These are phyloP conservation scores for Diglossa cyanea DNA, from an alignment of 2,797 vertebrate species.

Conservation along the genomic window DNA sequence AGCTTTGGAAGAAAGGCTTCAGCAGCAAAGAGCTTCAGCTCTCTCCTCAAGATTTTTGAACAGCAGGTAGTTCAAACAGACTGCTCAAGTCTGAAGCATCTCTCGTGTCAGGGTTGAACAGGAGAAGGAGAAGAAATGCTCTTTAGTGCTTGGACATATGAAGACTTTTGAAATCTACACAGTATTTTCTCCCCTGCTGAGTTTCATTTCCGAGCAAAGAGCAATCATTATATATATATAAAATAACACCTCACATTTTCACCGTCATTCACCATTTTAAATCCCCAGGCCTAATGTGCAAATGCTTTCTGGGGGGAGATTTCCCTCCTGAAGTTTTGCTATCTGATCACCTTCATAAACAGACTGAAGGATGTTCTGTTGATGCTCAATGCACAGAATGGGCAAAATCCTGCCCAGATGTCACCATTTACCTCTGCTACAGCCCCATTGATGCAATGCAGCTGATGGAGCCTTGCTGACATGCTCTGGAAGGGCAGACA, in stretches of 20 bases:
- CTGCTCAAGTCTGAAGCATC: constrained; percentile 39
- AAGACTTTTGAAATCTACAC: constrained; percentile 46
- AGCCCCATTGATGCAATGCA: background rate
- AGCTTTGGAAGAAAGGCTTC: constrained; percentile 1
- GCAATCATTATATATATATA: background rate
- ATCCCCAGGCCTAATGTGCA: constrained; percentile 39
- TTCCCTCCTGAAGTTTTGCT: constrained; percentile 34
- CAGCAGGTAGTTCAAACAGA: constrained; percentile 39
- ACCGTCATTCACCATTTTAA: constrained; percentile 35
- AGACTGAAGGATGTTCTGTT: constrained; percentile 6
- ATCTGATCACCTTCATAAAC: constrained; percentile 33
- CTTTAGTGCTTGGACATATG: constrained; percentile 25
- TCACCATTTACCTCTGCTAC: background rate
- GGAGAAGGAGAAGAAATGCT: constrained; percentile 37
- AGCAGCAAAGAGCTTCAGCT: constrained; percentile 37
- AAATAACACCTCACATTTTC: constrained; percentile 30
- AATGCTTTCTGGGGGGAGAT: background rate
- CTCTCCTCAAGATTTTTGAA: constrained; percentile 39
- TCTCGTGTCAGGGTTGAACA: constrained; percentile 3
- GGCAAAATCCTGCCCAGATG: background rate
- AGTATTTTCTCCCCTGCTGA: constrained; percentile 59
- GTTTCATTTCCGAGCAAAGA: constrained; percentile 62
- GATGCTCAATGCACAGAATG: background rate
- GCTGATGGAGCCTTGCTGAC: background rate
- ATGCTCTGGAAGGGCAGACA: background rate